phyloP scores from a whole-genome alignment of 1,140 invertebrate species.

The Stratiolaelaps scimitus region DNA sequence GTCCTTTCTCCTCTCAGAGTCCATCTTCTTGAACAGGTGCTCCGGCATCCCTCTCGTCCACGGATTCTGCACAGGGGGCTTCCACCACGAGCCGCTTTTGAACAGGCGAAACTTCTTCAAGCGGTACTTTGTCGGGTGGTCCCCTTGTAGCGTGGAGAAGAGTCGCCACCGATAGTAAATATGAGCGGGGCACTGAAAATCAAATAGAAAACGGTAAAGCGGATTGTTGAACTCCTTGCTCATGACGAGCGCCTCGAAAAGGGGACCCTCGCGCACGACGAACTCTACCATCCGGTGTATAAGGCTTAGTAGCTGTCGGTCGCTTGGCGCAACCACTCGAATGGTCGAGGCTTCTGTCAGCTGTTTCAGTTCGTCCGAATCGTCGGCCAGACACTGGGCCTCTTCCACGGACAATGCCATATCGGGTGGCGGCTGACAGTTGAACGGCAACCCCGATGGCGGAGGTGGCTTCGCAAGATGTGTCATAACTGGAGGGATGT shows the following conservation, averaged over 20 bases:
- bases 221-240: conserved; percentile 93
- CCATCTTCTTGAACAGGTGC: conserved; percentile 43
- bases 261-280: conserved; percentile 93
- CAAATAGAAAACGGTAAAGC: conserved; percentile 92
- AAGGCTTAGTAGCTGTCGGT: conserved; percentile 62
- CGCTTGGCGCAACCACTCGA: conserved; percentile 9
- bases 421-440: conserved; percentile 60
- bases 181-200: conserved; percentile 93
- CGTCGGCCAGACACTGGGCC: conserved; percentile 34
- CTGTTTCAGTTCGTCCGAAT: conserved; percentile 58
- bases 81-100: conserved; percentile 84
- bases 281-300: conserved; percentile 99
- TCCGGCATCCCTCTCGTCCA: conserved; percentile 62
- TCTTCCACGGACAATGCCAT: neutral
- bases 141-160: conserved; percentile 86
- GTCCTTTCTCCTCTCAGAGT: conserved; percentile 29
- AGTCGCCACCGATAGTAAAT: conserved; percentile 98
- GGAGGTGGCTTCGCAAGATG: conserved; percentile 82
- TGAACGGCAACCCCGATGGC: conserved; percentile 90
- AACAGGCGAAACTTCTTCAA: conserved; percentile 96
- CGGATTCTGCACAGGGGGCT: conserved; percentile 79
- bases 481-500: conserved; percentile 80
- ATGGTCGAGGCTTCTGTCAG: conserved; percentile 43
- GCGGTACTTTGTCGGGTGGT: conserved; percentile 79
- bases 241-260: conserved; percentile 99